Conservation (phyloP, 2,113 vertebrate species). For the Lophochroa leadbeateri region DNA sequence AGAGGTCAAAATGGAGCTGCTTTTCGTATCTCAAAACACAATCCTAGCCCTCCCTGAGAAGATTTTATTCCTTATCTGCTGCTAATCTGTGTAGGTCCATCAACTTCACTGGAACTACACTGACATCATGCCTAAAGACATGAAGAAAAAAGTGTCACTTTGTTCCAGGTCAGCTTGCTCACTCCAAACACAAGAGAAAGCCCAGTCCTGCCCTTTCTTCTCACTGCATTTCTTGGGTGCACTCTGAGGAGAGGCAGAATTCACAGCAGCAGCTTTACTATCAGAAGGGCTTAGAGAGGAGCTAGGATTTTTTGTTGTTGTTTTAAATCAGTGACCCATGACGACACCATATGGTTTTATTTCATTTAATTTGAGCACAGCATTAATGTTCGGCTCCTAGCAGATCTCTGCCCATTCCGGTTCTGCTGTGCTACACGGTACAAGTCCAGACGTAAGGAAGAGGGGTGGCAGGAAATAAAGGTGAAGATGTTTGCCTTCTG, state of each 20-base stretch:
- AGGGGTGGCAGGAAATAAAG: neutral
- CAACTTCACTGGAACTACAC: neutral
- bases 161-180: neutral
- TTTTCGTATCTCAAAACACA: neutral
- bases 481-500: neutral
- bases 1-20: neutral
- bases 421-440: neutral
- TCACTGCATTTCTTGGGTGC: neutral
- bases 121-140: neutral
- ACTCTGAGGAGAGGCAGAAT: neutral
- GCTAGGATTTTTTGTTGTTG: constrained; percentile 55
- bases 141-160: neutral
- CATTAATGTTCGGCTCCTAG: constrained; percentile 46
- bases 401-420: constrained; percentile 12
- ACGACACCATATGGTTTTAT: constrained; percentile 67
- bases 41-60: neutral
- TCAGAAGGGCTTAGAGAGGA: constrained; percentile 42
- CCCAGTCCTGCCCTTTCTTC: neutral
- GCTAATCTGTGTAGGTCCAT: neutral
- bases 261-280: constrained; percentile 31
- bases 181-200: neutral
- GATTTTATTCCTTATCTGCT: neutral
- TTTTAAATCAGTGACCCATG: constrained; percentile 67
- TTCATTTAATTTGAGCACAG: constrained; percentile 66
- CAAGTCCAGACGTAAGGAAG: neutral